Base-by-base conservation (phyloP, 2,113 vertebrate genomes). In the Bubalus kerabau region DNA sequence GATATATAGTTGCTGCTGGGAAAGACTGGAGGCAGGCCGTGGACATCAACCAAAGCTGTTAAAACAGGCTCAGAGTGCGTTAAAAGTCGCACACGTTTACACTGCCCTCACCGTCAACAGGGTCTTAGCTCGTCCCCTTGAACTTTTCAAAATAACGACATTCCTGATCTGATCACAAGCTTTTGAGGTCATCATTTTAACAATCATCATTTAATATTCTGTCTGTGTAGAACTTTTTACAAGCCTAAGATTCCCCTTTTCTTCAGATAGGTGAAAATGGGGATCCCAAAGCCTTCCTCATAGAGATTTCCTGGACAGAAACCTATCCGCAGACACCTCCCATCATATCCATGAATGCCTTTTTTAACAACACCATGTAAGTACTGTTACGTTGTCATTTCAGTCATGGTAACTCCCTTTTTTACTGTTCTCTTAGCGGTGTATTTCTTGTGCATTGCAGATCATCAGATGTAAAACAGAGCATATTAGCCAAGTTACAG, bases 281-380 rank as follows among this genome's bases (percentile, higher is more conserved):
- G 9, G 99, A 99, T 96, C 98, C 99, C 56, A 99, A 99, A 99
- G 99, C 99, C 1, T 99, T 99, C 98, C 98, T 99, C 15, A 98
- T 99, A 98, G 99, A 99, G 97, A 91, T 99, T 96, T 99, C 99
- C 23, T 99, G 99, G 99, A 99, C 99, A 3, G 99, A 99, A 98
- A 99, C 98, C 0, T 99, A 99, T 92, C 99, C 99, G 14, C 99
- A 99, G 59, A 99, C 99, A 5, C 99, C 99, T 84, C 99, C 99
- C 7, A 96, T 99, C 64, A 99, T 99, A 98, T 99, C 99, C 0
- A 99, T 99, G 96, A 99, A 99, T 67, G 99, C 99, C 88, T 99
- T 99, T 98, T 99, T 99, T 98, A 99, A 99, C 98, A 99, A 99
- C 97, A 99, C 99, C 67, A 99, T 99, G 99, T 99, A 97, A 99